phyloP scores from a whole-genome alignment of 2,888 invertebrate genomes.

The Schizotus pectinicornis region DNA sequence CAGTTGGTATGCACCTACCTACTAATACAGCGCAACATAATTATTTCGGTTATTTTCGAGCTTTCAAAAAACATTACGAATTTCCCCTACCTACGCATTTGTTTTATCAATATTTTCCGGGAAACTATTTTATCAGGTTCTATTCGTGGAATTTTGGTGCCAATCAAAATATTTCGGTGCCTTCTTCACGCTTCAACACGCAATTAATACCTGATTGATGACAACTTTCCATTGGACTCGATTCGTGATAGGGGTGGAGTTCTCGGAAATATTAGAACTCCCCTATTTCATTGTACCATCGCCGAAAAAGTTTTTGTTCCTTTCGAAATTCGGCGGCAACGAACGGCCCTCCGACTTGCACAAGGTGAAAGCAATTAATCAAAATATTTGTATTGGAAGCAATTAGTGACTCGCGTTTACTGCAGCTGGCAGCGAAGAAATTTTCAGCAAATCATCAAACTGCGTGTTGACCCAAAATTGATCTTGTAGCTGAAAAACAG shows the following conservation, averaged over 20 bases:
- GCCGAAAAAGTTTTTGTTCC: background rate
- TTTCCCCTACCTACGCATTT: background rate
- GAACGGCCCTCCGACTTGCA: background rate
- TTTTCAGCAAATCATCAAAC: too few species aligned
- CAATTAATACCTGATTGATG: constrained; percentile 25
- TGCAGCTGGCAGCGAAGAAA: background rate
- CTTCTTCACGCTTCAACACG: constrained; percentile 19
- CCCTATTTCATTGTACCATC: constrained; percentile 3
- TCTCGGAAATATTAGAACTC: constrained; percentile 17
- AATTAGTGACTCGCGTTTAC: too few species aligned
- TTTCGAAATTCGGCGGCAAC: background rate
- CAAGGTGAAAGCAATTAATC: background rate
- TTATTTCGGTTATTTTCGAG: too few species aligned
- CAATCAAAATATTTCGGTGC: constrained; percentile 24
- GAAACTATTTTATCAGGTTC: constrained; percentile 21
- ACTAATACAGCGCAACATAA: background rate
- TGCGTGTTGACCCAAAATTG: too few species aligned
- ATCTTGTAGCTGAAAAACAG: background rate
- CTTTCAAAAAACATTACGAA: too few species aligned
- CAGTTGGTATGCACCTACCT: background rate
- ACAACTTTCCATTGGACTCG: constrained; percentile 18
- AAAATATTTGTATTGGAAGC: too few species aligned
- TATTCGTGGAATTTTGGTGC: constrained; percentile 23
- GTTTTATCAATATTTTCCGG: constrained; percentile 26
- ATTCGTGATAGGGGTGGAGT: constrained; percentile 21